Evolutionary conservation across 2,888 invertebrate genomes (phyloP).

Genomic region (Perithous albicinctus): DNA sequence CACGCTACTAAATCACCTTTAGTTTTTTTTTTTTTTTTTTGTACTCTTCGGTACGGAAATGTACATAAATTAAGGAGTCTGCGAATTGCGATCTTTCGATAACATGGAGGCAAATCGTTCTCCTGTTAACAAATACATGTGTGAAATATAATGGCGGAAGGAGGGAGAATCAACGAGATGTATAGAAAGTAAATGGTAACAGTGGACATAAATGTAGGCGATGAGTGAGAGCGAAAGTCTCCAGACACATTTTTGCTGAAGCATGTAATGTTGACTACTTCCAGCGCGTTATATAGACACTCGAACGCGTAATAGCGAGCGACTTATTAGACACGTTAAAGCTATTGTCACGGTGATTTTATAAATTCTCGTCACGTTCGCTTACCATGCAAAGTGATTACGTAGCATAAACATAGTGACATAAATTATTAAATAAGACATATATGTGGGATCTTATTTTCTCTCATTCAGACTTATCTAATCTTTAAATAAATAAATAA

Average conservation of each 20-base stretch:
- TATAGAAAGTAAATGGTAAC: slow-evolving; percentile 36
- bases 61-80: neutral
- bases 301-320: slow-evolving; percentile 46
- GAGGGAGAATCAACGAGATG: slow-evolving; percentile 1
- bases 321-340: slow-evolving; percentile 48
- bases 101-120: slow-evolving; percentile 3
- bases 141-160: slow-evolving; percentile 19
- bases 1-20: neutral
- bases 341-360: slow-evolving; percentile 3
- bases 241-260: slow-evolving; percentile 42
- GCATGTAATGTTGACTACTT: neutral
- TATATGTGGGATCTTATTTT: neutral
- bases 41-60: slow-evolving; percentile 2
- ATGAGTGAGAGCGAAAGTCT: slow-evolving; percentile 35
- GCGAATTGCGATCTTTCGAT: neutral
- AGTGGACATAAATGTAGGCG: slow-evolving; percentile 2
- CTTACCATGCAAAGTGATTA: neutral
- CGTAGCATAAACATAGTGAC: neutral
- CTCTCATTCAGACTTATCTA: neutral
- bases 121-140: slow-evolving; percentile 13
- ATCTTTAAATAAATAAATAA: neutral
- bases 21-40: neutral
- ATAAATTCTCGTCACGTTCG: neutral
- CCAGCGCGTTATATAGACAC: slow-evolving; percentile 4
- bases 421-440: neutral